Percentiles rank a stretch among this genome's conserved stretches.
Conservation (phyloP, 1,140 invertebrate genomes). For the Lerema accius region DNA sequence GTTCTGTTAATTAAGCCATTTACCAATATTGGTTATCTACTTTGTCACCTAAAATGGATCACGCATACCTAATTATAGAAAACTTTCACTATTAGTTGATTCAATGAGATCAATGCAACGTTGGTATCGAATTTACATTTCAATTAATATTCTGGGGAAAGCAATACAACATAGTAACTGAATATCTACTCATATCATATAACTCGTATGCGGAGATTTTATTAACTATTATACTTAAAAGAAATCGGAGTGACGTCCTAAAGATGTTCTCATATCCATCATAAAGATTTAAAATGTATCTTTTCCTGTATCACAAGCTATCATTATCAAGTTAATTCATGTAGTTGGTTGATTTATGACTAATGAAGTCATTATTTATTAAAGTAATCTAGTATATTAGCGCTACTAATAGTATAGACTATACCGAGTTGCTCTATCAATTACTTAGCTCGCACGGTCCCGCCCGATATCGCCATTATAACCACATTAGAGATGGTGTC, state of each 20-base stretch:
- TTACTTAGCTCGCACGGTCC: slow-evolving; percentile 68
- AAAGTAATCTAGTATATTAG: slow-evolving; percentile 57
- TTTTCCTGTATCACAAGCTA: slow-evolving; percentile 8
- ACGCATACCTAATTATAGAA: neutral
- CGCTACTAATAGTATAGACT: slow-evolving; percentile 57
- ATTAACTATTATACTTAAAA: no score
- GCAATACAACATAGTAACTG: neutral
- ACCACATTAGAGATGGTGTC: slow-evolving; percentile 74
- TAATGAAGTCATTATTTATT: slow-evolving; percentile 51
- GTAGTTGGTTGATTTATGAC: slow-evolving; percentile 33
- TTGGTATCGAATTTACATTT: neutral
- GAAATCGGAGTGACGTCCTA: no score
- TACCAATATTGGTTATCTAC: slow-evolving; percentile 7
- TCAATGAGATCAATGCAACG: neutral
- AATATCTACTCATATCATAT: no score
- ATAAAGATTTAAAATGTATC: slow-evolving; percentile 8
- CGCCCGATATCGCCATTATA: slow-evolving; percentile 73
- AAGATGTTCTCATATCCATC: slow-evolving; percentile 5
- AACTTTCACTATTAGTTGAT: slow-evolving; percentile 3
- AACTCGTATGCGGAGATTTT: no score
- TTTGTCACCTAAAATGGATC: slow-evolving; percentile 12
- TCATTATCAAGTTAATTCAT: slow-evolving; percentile 23
- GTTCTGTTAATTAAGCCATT: slow-evolving; percentile 10
- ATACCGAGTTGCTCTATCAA: slow-evolving; percentile 69
- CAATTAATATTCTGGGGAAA: neutral